Base-by-base conservation (phyloP, 1,140 invertebrate species). In the Ganaspis sp. region DNA sequence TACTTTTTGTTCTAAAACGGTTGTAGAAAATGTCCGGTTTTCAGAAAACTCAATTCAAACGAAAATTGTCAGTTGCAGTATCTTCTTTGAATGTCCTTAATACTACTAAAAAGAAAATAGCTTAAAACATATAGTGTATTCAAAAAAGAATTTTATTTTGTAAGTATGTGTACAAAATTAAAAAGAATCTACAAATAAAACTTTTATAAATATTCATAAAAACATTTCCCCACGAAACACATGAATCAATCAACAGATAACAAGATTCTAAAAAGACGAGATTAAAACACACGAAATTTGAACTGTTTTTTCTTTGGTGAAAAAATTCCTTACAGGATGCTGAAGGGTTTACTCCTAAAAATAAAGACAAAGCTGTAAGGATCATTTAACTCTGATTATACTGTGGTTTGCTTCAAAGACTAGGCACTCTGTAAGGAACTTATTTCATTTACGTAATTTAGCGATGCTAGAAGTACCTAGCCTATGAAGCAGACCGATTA, bases 301-400 rank as follows among this genome's bases (percentile, higher is more conserved):
- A 72, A 72, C 37, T 40, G 19, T 34, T 15, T 70, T 69, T 64
- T 29, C n/a, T 38, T 21, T 58, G 21, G 15, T 54, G 72, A 71
- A 75, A 79, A 86, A 88, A 81, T 88, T 85, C 84, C 86, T 90
- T 89, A 89, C 84, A 88, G 76, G 85, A 89, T 85, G 85, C 84
- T 85, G 83, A 90, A 89, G 49, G 85, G 74, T 85, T 81, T 89
- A 84, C 79, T 85, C 87, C 88, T 89, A 89, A 76, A 89, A 90
- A 80, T 86, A 85, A 86, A 73, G n/a, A 73, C n/a, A 58, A 64
- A 38, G 54, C 37, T 21, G 1, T 37, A 40, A 73, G 5, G 9
- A 58, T 70, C n/a, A 38, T 19, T 6, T 26, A 12, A 70, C 40
- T 34, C 19, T 42, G n/a, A 9, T 9, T 64, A 5, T 38, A 21